These are phyloP conservation scores for Morpho deidamia DNA, from an alignment of 2,888 invertebrate species.

Conservation along the genomic window DNA sequence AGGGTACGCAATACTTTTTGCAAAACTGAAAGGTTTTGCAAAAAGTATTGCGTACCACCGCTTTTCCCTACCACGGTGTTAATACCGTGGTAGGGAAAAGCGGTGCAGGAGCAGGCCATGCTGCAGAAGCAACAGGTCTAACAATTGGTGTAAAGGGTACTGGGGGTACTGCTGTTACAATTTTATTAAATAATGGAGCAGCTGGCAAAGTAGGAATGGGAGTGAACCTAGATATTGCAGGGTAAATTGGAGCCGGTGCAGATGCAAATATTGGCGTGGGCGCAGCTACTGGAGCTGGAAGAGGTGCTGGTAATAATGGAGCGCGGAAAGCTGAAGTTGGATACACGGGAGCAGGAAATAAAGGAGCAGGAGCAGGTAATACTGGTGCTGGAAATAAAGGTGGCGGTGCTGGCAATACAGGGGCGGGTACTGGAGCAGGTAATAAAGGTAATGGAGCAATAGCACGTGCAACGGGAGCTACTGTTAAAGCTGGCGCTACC, in stretches of 20 bases:
- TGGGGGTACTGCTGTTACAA: conserved; percentile 32
- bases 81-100: conserved; percentile 27
- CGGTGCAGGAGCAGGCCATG: conserved; percentile 39
- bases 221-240: conserved; percentile 21
- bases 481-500: conserved; percentile 31
- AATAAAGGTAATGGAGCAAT: conserved; percentile 34
- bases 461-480: conserved; percentile 27
- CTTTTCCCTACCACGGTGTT: too few relatives aligned
- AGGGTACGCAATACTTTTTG: conserved; percentile 9
- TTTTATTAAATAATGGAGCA: conserved; percentile 32
- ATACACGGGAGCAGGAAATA: conserved; percentile 37
- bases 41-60: too few relatives aligned
- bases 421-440: conserved; percentile 30
- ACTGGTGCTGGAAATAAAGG: conserved; percentile 25
- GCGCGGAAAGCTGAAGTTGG: conserved; percentile 30
- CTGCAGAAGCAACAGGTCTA: conserved; percentile 32
- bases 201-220: conserved; percentile 25
- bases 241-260: conserved; percentile 24
- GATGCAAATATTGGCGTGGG: conserved; percentile 19
- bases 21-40: conserved; percentile 37
- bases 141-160: conserved; percentile 46
- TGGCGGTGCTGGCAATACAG: conserved; percentile 30
- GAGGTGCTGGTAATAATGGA: conserved; percentile 21
- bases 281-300: conserved; percentile 23
- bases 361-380: conserved; percentile 28